A percentile compares a stretch with the other conserved stretches of the same genome.
Evolutionary conservation across 1,140 invertebrate species (phyloP).

Genomic region (Drosophila gunungcola): DNA sequence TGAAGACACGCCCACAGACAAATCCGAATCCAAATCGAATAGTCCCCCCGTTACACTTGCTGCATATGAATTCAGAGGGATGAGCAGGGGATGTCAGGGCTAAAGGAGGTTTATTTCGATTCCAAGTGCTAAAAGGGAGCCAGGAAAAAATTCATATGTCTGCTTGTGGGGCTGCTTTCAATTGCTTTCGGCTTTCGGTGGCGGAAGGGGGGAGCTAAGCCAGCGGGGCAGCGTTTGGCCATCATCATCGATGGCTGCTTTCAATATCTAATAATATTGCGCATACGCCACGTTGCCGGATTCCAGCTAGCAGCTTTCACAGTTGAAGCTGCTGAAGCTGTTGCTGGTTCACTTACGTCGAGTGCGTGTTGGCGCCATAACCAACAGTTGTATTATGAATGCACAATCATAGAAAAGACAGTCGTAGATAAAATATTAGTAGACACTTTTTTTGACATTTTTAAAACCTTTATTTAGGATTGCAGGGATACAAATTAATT

Average conservation of each 20-base stretch:
- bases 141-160: slow-evolving; percentile 73
- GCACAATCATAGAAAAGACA: slow-evolving; percentile 57
- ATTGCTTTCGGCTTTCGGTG: slow-evolving; percentile 57
- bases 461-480: too few species aligned
- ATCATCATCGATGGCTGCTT: slow-evolving; percentile 72
- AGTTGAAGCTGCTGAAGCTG: slow-evolving; percentile 38
- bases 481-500: too few species aligned
- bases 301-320: slow-evolving; percentile 23
- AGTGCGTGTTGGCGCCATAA: slow-evolving; percentile 81
- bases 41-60: slow-evolving; percentile 23
- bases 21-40: slow-evolving; percentile 43
- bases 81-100: slow-evolving; percentile 23
- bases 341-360: slow-evolving; percentile 70
- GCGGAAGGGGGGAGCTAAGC: background rate
- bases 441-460: background rate
- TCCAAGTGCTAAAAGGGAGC: slow-evolving; percentile 20
- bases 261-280: slow-evolving; percentile 82
- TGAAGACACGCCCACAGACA: slow-evolving; percentile 58
- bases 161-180: slow-evolving; percentile 71
- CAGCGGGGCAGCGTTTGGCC: slow-evolving; percentile 27
- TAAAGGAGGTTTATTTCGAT: slow-evolving; percentile 27
- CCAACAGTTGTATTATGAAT: slow-evolving; percentile 82
- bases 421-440: background rate
- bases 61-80: slow-evolving; percentile 38
- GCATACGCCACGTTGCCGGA: slow-evolving; percentile 72